Percentiles rank a stretch among this genome's conserved stretches.
phyloP scores from a whole-genome alignment of 1,140 invertebrate species.

The Drosophila tropicalis region DNA sequence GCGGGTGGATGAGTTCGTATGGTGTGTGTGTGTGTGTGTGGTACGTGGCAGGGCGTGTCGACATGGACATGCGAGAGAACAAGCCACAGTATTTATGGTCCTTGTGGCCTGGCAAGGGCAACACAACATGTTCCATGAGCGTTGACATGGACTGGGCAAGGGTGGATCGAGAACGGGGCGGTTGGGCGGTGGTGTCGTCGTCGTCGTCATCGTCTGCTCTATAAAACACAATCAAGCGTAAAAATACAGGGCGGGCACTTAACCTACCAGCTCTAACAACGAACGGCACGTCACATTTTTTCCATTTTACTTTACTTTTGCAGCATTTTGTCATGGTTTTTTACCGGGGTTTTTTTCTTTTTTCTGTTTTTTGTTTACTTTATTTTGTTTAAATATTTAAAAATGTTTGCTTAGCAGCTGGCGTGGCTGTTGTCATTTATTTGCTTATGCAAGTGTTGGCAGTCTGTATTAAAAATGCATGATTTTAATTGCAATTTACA shows the following conservation, averaged over 20 bases:
- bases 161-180: neutral
- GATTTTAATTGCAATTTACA: conserved; percentile 80
- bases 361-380: conserved; percentile 1
- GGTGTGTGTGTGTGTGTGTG: conserved; percentile 4
- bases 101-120: conserved; percentile 62
- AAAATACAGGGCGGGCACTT: conserved; percentile 75
- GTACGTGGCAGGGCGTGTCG: conserved; percentile 63
- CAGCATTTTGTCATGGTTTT: conserved; percentile 5
- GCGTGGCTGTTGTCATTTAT: conserved; percentile 58
- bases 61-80: conserved; percentile 74
- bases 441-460: conserved; percentile 77
- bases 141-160: conserved; percentile 13
- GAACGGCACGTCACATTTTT: conserved; percentile 64
- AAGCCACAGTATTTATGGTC: conserved; percentile 78
- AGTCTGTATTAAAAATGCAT: conserved; percentile 76
- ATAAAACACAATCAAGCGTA: conserved; percentile 82
- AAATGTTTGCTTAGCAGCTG: conserved; percentile 77
- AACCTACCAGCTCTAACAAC: conserved; percentile 52
- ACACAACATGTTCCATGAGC: conserved; percentile 40
- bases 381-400: conserved; percentile 69
- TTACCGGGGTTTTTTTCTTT: neutral
- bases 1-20: neutral
- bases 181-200: conserved; percentile 6
- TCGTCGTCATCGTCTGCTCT: conserved; percentile 50
- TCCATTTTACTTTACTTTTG: conserved; percentile 34